phyloP scores from a whole-genome alignment of 1,140 invertebrate species.

The Hycleus cichorii region DNA sequence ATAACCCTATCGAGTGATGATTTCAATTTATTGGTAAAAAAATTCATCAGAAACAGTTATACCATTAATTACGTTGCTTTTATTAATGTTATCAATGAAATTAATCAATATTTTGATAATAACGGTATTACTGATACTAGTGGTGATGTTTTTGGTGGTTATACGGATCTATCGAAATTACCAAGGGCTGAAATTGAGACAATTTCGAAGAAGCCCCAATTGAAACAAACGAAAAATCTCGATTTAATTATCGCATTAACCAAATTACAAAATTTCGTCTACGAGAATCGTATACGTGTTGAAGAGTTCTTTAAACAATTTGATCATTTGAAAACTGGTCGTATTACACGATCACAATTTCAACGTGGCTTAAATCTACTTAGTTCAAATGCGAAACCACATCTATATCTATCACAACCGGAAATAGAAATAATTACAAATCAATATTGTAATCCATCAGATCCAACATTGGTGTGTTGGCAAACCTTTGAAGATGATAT shows the following conservation, averaged over 20 bases:
- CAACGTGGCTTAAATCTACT: slow-evolving; percentile 53
- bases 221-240: slow-evolving; percentile 41
- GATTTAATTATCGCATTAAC: slow-evolving; percentile 44
- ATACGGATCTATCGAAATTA: slow-evolving; percentile 56
- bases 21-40: slow-evolving; percentile 58
- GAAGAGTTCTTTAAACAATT: slow-evolving; percentile 58
- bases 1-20: slow-evolving; percentile 56
- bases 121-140: slow-evolving; percentile 50
- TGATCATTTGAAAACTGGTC: slow-evolving; percentile 54
- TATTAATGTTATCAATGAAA: slow-evolving; percentile 48
- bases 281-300: slow-evolving; percentile 52
- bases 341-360: slow-evolving; percentile 57
- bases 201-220: slow-evolving; percentile 33
- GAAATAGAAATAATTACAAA: slow-evolving; percentile 51
- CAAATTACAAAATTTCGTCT: slow-evolving; percentile 52
- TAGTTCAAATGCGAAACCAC: slow-evolving; percentile 49
- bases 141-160: slow-evolving; percentile 44
- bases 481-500: slow-evolving; percentile 64
- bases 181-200: slow-evolving; percentile 54
- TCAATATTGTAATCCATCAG: slow-evolving; percentile 58
- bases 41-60: slow-evolving; percentile 61
- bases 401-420: slow-evolving; percentile 46
- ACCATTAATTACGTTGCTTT: slow-evolving; percentile 66
- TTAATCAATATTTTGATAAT: slow-evolving; percentile 47
- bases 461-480: slow-evolving; percentile 56